A percentile compares a stretch with the other conserved stretches of the same genome.
phyloP scores from a whole-genome alignment of 2,113 vertebrate genomes.

The Cricetomys ansorgei region DNA sequence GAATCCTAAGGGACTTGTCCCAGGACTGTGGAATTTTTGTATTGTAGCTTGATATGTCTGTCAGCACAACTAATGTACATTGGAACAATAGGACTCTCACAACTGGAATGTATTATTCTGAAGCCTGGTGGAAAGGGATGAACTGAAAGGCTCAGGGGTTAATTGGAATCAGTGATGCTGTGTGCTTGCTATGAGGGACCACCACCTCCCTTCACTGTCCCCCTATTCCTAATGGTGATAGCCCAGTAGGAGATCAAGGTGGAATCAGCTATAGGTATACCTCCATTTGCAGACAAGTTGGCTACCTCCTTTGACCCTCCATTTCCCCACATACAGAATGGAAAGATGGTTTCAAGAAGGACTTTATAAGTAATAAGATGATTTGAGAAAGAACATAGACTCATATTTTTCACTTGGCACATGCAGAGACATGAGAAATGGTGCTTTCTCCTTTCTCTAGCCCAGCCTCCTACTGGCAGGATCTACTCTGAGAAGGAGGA shows the following conservation, averaged over 20 bases:
- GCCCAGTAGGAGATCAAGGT: background rate
- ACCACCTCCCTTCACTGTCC: fast-evolving
- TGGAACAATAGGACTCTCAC: background rate
- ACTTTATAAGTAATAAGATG: background rate
- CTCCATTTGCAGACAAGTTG: background rate
- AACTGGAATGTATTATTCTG: background rate
- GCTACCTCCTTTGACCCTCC: background rate
- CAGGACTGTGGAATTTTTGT: background rate
- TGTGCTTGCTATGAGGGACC: background rate
- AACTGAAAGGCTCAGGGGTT: background rate
- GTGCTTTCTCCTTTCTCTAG: background rate
- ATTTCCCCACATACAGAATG: background rate
- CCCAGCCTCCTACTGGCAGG: background rate
- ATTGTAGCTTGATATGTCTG: background rate
- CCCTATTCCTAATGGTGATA: background rate
- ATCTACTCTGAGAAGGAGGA: background rate
- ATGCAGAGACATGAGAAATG: background rate
- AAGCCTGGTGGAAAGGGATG: background rate
- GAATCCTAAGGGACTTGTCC: background rate
- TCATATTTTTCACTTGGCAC: background rate
- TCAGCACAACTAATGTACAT: background rate
- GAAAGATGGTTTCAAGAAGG: background rate
- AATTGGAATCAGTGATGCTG: background rate
- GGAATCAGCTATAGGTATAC: background rate
- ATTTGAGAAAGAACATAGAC: background rate